Evolutionary conservation across 2,888 invertebrate genomes (phyloP).

Genomic region (Cosmopolites sordidus): DNA sequence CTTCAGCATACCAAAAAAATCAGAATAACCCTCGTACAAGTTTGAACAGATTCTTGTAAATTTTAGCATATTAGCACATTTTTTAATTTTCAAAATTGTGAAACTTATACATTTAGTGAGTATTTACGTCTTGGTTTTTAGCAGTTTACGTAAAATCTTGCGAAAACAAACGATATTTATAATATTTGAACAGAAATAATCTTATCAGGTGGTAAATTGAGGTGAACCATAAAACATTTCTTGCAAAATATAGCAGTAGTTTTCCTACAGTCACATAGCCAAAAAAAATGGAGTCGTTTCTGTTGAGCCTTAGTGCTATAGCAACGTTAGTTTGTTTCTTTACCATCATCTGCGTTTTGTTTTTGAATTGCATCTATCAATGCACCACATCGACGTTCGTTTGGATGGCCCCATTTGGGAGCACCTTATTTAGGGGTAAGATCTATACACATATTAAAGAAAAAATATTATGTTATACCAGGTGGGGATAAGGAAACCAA

Average conservation of each 20-base stretch:
- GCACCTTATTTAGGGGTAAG: not conserved
- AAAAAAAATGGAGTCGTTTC: not conserved
- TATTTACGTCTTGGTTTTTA: too few species aligned
- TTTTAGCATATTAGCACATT: too few species aligned
- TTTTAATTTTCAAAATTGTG: too few species aligned
- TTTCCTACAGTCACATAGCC: not conserved
- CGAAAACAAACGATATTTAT: too few species aligned
- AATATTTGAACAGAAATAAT: not conserved
- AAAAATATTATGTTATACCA: too few species aligned
- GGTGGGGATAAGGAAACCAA: too few species aligned
- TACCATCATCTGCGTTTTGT: not conserved
- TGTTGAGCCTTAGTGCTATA: not conserved
- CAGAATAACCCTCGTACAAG: too few species aligned
- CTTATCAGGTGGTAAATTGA: conserved; percentile 1
- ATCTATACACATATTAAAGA: too few species aligned
- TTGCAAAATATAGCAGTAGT: not conserved
- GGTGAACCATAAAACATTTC: not conserved
- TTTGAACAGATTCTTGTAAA: too few species aligned
- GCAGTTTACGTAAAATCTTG: too few species aligned
- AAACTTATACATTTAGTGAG: too few species aligned
- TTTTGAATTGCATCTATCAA: not conserved
- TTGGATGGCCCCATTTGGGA: not conserved
- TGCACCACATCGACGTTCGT: not conserved
- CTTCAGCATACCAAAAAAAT: too few species aligned
- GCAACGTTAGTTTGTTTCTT: not conserved